phyloP scores from a whole-genome alignment of 2,797 vertebrate species.

The Glossophaga mutica region DNA sequence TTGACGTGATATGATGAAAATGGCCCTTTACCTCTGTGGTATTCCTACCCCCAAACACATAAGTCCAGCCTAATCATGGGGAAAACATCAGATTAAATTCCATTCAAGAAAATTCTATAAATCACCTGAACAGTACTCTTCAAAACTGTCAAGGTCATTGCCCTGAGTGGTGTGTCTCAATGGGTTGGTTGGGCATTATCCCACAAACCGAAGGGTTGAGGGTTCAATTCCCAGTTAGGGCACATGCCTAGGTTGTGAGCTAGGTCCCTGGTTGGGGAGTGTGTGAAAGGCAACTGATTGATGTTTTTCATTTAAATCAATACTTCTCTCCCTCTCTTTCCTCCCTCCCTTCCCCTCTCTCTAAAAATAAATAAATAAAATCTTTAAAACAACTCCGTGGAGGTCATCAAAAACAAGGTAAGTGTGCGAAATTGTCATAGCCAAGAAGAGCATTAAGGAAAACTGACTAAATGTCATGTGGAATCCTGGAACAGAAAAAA shows the following conservation, averaged over 20 bases:
- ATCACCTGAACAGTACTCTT: not conserved
- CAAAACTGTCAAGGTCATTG: not conserved
- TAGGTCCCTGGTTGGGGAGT: too few species aligned
- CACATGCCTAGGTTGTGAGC: too few species aligned
- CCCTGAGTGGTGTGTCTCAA: too few species aligned
- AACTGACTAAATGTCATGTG: not conserved
- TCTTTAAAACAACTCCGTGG: not conserved
- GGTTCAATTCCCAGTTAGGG: too few species aligned
- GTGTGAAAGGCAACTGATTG: too few species aligned
- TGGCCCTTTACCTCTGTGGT: not conserved
- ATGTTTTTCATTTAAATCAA: too few species aligned
- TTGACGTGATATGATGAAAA: not conserved
- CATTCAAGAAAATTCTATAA: not conserved
- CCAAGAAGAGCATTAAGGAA: not conserved
- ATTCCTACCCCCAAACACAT: not conserved
- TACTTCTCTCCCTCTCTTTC: too few species aligned
- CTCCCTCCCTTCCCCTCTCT: too few species aligned
- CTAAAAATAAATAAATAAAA: too few species aligned
- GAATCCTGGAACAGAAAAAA: not conserved
- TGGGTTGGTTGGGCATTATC: too few species aligned
- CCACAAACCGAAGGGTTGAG: too few species aligned
- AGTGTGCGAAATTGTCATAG: constrained; percentile 7
- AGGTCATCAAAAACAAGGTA: constrained; percentile 1
- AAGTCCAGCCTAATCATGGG: not conserved
- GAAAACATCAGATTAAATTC: not conserved